Base-by-base conservation (phyloP, 1,140 invertebrate genomes). In the Acromyrmex charruanus region DNA sequence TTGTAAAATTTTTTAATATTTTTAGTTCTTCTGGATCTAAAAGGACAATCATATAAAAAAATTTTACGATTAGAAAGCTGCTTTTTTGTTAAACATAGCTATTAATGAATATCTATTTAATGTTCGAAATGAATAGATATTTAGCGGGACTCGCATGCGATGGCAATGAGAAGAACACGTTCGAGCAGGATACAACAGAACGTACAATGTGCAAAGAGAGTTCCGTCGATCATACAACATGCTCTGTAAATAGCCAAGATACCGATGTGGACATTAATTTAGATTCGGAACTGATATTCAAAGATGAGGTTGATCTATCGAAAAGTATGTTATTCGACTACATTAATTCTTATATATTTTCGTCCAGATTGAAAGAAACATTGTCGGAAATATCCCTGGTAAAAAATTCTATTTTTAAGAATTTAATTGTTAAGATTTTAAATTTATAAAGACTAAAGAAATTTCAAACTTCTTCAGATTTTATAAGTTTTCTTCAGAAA, bases 111-210 rank as follows among this genome's bases (percentile, higher is more conserved):
- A 10, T 63, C 10, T 14, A n/a, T 59, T 16, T 84, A 61, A 49
- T n/a, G 3, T 9, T 5, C 39, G 1, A 53, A 87, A 59, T 14
- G 3, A 77, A 49, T 25, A 95, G 95, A 68, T 95, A 95, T 77
- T 81, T 95, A 18, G 95, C 94, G 31, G 91, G 90, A 63, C 77
- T 95, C n/a, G 89, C 90, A 21, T 95, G 94, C 61, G 94, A 95
- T 53, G 94, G 93, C 6, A 88, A 86, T 10, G 88, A 92, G 63
- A 91, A 89, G 66, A 87, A 77, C 6, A 31, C 81, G 1, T 21
- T 66, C 0, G 86, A 92, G 6, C 86, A 91, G 0, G 89, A 90
- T 79, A 79, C 85, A 10, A 88, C 85, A 12, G 88, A 91, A 58
- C 90, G 87, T 49, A 53, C 89, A 9, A 51, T 87, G 18, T 65